phyloP scores from a whole-genome alignment of 2,888 invertebrate genomes.

The Euclidia mi region DNA sequence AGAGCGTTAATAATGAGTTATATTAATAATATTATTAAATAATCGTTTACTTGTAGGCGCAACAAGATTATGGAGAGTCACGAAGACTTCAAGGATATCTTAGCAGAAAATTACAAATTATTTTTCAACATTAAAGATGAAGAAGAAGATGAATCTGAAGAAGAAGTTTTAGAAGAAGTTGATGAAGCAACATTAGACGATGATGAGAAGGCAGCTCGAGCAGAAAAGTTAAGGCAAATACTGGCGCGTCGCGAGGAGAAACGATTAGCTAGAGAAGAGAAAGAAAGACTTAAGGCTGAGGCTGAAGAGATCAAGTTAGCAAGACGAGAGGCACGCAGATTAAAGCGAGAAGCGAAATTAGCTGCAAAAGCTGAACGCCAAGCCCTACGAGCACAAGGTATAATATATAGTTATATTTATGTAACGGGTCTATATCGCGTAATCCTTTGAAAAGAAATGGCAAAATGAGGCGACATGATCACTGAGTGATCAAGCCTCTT shows the following conservation, averaged over 20 bases:
- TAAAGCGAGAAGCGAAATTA: constrained; percentile 75
- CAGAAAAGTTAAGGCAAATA: constrained; percentile 66
- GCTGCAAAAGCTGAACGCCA: constrained; percentile 73
- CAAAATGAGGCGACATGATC: too few species aligned
- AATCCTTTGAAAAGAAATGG: too few species aligned
- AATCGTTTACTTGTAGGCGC: constrained; percentile 65
- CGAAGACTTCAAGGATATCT: constrained; percentile 88
- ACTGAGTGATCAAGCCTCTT: too few species aligned
- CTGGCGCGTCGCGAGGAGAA: constrained; percentile 66
- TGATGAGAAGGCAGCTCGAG: constrained; percentile 77
- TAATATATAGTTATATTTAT: too few species aligned
- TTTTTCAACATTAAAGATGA: constrained; percentile 92
- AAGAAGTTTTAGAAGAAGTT: constrained; percentile 79
- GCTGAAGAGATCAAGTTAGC: constrained; percentile 70
- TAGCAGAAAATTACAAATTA: constrained; percentile 92
- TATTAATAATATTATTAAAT: not conserved
- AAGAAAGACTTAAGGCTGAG: constrained; percentile 68
- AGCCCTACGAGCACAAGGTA: constrained; percentile 74
- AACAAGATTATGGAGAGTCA: constrained; percentile 85
- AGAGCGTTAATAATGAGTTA: too few species aligned
- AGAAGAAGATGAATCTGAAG: constrained; percentile 73
- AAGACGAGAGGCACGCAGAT: constrained; percentile 71
- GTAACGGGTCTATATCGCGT: too few species aligned
- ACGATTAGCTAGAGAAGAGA: constrained; percentile 69
- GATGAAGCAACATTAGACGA: constrained; percentile 81